phyloP scores from a whole-genome alignment of 2,797 vertebrate genomes.

The Sebastes oblongus region DNA sequence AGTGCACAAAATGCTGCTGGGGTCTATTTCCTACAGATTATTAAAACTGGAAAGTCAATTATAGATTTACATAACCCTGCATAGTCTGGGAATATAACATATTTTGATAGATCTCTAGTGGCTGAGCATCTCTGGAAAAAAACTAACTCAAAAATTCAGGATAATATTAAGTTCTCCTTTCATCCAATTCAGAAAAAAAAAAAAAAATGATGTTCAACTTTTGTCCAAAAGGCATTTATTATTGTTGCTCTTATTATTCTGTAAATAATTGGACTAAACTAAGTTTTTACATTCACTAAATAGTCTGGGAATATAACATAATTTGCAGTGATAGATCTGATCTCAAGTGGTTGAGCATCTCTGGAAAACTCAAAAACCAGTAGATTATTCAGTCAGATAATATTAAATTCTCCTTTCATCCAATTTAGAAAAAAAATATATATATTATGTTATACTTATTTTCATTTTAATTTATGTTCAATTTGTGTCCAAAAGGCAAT shows the following conservation, averaged over 20 bases:
- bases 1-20: background rate
- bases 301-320: no score
- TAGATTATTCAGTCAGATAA: background rate
- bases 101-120: no score
- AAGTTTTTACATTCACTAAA: no score
- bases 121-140: no score
- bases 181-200: no score
- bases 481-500: background rate
- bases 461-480: background rate
- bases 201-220: accelerated
- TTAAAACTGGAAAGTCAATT: background rate
- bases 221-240: no score
- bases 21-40: background rate
- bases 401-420: background rate
- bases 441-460: background rate
- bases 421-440: background rate
- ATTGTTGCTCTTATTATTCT: no score
- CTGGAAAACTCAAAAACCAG: background rate
- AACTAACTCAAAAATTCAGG: no score
- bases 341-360: background rate
- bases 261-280: no score
- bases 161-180: no score
- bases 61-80: background rate
- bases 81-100: background rate
- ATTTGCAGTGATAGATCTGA: background rate